These are phyloP conservation scores for Rhodeus uyekii DNA, from an alignment of 2,797 vertebrate genomes.

Conservation along the genomic window DNA sequence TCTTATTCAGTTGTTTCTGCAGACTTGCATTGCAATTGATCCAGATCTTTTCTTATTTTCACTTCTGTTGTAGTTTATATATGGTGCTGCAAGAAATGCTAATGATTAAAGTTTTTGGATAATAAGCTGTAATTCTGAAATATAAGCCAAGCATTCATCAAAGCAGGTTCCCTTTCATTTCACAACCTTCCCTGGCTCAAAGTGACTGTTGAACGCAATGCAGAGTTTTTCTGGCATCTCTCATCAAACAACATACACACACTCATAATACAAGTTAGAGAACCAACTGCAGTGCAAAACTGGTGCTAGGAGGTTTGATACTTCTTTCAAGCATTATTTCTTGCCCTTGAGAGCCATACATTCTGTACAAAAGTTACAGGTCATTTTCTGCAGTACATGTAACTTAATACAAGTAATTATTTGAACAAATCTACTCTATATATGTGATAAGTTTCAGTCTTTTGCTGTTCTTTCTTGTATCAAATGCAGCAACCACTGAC, in stretches of 20 bases:
- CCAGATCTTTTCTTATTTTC: background rate
- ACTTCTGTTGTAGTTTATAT: background rate
- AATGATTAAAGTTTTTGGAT: background rate
- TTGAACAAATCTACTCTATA: background rate
- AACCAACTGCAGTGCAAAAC: background rate
- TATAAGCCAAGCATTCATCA: background rate
- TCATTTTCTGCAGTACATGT: background rate
- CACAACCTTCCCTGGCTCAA: background rate
- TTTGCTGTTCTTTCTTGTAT: background rate
- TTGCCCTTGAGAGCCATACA: background rate
- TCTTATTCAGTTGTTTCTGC: background rate
- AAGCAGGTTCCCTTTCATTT: background rate
- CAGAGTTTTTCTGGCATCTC: background rate
- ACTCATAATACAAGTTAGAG: background rate
- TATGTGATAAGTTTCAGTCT: background rate
- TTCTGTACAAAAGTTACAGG: background rate
- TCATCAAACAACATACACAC: background rate
- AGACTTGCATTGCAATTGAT: background rate
- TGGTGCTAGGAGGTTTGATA: background rate
- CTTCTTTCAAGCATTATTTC: background rate
- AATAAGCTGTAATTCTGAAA: background rate
- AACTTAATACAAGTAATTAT: background rate
- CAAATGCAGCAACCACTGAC: background rate
- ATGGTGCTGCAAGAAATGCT: background rate
- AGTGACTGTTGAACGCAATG: constrained; percentile 30